A percentile compares a stretch with the other conserved stretches of the same genome.
phyloP scores from a whole-genome alignment of 2,797 vertebrate species.

The Anguilla obscura region DNA sequence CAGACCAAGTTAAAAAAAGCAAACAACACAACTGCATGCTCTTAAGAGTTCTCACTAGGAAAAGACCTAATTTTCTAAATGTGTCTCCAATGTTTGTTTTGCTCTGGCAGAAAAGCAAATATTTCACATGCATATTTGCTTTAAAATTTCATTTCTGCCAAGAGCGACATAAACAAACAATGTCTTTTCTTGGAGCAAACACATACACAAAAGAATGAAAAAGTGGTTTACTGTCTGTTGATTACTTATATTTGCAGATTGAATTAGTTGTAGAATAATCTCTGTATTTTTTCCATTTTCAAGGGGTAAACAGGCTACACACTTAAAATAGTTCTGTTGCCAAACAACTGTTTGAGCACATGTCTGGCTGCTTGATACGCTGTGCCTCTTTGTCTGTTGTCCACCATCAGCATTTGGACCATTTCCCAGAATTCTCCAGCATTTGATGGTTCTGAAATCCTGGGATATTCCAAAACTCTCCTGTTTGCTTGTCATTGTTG shows the following conservation, averaged over 20 bases:
- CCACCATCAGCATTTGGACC: neutral
- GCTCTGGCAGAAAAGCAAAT: slow-evolving; percentile 4
- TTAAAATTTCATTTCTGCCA: slow-evolving; percentile 6
- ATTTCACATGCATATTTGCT: slow-evolving; percentile 1
- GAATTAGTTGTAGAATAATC: neutral
- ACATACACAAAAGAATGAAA: neutral
- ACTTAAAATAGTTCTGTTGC: neutral
- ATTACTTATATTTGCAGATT: neutral
- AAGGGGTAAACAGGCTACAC: neutral
- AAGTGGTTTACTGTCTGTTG: neutral
- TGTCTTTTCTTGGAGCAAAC: neutral
- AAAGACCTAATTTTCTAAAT: neutral
- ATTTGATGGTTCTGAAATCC: neutral
- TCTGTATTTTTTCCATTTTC: neutral
- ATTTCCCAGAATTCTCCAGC: slow-evolving; percentile 1
- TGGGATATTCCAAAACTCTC: slow-evolving; percentile 2
- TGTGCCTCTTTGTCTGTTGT: neutral
- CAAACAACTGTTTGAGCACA: neutral
- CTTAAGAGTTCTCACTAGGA: neutral
- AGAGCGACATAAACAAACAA: slow-evolving; percentile 5
- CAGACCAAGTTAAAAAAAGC: neutral
- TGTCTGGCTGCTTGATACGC: neutral
- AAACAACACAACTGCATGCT: neutral
- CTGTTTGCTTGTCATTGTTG: neutral
- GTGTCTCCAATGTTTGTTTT: slow-evolving; percentile 6